phyloP scores from a whole-genome alignment of 1,140 invertebrate genomes.

The Elysia chlorotica region DNA sequence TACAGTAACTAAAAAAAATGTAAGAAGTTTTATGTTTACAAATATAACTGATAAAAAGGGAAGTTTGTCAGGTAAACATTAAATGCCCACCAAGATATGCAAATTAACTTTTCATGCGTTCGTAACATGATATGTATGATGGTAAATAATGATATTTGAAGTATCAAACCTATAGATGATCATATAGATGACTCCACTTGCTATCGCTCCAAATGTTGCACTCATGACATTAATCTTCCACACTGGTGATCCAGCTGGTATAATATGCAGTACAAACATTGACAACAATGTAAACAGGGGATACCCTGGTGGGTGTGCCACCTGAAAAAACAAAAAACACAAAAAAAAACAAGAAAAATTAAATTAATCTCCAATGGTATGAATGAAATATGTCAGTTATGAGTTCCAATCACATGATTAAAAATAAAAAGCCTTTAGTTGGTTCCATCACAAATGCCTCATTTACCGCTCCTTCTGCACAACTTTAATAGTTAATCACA shows the following conservation, averaged over 20 bases:
- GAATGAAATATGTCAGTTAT: not conserved
- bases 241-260: conserved; percentile 43
- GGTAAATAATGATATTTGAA: too few species aligned
- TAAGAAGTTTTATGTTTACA: too few species aligned
- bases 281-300: conserved; percentile 55
- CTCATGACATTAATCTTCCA: conserved; percentile 52
- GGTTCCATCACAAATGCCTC: not conserved
- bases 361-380: not conserved
- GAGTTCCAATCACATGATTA: not conserved
- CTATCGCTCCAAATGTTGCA: conserved; percentile 35
- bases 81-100: too few species aligned
- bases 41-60: too few species aligned
- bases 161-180: conserved; percentile 11
- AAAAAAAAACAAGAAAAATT: not conserved
- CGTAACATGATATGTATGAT: too few species aligned
- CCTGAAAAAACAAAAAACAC: conserved; percentile 29
- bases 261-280: conserved; percentile 34
- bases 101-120: too few species aligned
- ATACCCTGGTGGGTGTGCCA: conserved; percentile 59
- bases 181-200: not conserved
- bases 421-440: not conserved
- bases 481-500: not conserved
- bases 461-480: not conserved
- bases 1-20: too few species aligned
- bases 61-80: too few species aligned